Percentiles rank a stretch among this genome's conserved stretches.
phyloP scores from a whole-genome alignment of 2,797 vertebrate genomes.

The Oreochromis grahami region DNA sequence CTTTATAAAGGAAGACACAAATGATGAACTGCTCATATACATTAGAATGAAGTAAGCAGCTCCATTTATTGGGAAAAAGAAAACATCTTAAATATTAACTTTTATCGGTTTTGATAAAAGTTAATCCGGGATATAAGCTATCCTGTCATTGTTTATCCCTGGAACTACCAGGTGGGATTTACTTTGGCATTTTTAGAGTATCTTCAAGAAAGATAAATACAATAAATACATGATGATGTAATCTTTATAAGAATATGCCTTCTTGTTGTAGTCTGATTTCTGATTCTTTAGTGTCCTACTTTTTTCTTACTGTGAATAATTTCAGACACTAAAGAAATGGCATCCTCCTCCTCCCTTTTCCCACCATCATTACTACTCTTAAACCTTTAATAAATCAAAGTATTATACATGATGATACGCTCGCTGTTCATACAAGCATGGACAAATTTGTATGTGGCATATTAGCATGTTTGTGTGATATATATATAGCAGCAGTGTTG shows the following conservation, averaged over 20 bases:
- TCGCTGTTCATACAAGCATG: not conserved
- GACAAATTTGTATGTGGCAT: conserved; percentile 12
- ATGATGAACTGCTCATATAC: not conserved
- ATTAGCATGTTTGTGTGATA: conserved; percentile 19
- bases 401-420: not conserved
- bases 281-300: not conserved
- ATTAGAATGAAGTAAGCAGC: not conserved
- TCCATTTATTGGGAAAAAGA: not conserved
- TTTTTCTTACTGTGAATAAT: not conserved
- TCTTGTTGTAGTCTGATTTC: not conserved
- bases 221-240: not conserved
- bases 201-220: not conserved
- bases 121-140: not conserved
- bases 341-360: not conserved
- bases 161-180: conserved; percentile 2
- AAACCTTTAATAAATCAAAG: conserved; percentile 33
- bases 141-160: not conserved
- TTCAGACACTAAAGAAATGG: not conserved
- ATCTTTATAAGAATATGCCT: not conserved
- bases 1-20: not conserved
- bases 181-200: not conserved
- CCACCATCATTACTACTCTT: not conserved
- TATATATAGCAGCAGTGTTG: conserved; percentile 47
- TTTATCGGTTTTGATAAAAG: not conserved
- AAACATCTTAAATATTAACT: not conserved